Evolutionary conservation across 2,113 vertebrate genomes (phyloP).

Genomic region (Syrmaticus mikado): DNA sequence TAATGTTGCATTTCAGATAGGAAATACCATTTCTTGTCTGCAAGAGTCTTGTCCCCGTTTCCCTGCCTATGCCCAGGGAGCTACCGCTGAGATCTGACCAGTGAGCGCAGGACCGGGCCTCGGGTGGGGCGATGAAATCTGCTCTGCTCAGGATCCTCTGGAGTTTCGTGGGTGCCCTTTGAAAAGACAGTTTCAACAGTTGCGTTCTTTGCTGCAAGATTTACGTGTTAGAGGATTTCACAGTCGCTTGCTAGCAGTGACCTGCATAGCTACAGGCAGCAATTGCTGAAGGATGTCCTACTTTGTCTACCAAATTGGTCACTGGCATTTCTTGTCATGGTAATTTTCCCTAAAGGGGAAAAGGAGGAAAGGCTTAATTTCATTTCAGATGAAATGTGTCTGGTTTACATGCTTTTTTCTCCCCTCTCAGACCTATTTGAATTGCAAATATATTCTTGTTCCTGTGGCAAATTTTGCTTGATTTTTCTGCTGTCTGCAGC

Average conservation of each 20-base stretch:
- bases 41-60: background rate
- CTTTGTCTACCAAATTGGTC: slow-evolving; percentile 58
- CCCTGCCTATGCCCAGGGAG: background rate
- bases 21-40: background rate
- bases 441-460: background rate
- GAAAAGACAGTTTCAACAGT: background rate
- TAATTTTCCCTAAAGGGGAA: slow-evolving; percentile 34
- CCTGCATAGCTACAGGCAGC: slow-evolving; percentile 27
- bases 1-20: background rate
- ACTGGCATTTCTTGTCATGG: slow-evolving; percentile 62
- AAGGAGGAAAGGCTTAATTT: background rate
- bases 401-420: background rate
- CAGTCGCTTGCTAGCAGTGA: background rate
- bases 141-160: background rate
- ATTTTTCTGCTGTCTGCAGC: background rate
- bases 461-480: background rate
- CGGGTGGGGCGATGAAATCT: background rate
- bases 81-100: background rate
- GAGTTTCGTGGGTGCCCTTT: background rate
- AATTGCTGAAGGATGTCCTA: slow-evolving; percentile 25
- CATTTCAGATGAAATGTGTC: background rate
- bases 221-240: background rate
- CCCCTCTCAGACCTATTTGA: background rate
- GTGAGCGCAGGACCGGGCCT: background rate
- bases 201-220: background rate